phyloP scores from a whole-genome alignment of 2,797 vertebrate species.

The Babyrousa celebensis region DNA sequence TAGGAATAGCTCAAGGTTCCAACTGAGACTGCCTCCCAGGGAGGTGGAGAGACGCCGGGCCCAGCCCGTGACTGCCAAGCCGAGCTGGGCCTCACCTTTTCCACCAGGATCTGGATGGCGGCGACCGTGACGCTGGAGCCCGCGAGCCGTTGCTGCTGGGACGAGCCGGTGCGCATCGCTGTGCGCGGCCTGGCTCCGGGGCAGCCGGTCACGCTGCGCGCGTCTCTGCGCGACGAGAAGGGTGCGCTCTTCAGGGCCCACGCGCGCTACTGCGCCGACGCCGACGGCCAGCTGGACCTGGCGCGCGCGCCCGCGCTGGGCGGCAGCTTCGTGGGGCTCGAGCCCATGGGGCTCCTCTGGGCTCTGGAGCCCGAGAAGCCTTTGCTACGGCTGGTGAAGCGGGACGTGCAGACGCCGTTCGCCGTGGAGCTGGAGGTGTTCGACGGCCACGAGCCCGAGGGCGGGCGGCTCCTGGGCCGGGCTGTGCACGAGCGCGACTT shows the following conservation, averaged over 20 bases:
- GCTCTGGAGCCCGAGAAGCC: constrained; percentile 90
- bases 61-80: neutral
- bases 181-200: constrained; percentile 91
- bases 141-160: constrained; percentile 90
- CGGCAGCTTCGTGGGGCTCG: constrained; percentile 94
- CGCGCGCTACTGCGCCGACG: constrained; percentile 90
- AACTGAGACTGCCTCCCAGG: neutral
- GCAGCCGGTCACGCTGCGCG: constrained; percentile 91
- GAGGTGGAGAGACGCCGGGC: accelerated
- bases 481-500: constrained; percentile 90
- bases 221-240: constrained; percentile 91
- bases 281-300: constrained; percentile 92
- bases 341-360: constrained; percentile 96
- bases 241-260: constrained; percentile 91
- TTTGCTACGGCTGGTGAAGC: constrained; percentile 81
- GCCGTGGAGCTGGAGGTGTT: constrained; percentile 90
- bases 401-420: constrained; percentile 86
- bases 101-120: accelerated
- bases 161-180: constrained; percentile 91
- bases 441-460: constrained; percentile 83
- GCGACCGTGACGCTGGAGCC: constrained; percentile 85
- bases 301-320: constrained; percentile 91
- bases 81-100: accelerated
- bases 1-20: accelerated
- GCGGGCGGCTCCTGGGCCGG: constrained; percentile 86